Conservation (phyloP, 2,113 vertebrate genomes). For the Symphodus melops region DNA sequence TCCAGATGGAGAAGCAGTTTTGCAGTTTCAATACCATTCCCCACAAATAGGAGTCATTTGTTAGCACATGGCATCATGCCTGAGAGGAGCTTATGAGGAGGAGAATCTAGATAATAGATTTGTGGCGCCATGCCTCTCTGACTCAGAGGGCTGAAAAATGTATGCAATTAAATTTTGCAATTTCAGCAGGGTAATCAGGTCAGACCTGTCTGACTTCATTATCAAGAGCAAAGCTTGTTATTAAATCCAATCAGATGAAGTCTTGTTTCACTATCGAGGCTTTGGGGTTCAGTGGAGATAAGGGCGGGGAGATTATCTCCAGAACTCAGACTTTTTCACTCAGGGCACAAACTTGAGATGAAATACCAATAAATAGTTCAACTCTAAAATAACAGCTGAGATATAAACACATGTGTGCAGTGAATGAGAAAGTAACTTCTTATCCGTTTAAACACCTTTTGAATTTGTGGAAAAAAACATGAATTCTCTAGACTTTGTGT, state of each 20-base stretch:
- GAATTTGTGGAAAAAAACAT: no score
- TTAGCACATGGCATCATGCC: constrained; percentile 32
- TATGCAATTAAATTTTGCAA: constrained; percentile 74
- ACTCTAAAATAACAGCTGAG: no score
- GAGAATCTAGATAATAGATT: constrained; percentile 55
- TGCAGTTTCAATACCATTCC: constrained; percentile 10
- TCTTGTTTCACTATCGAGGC: constrained; percentile 21
- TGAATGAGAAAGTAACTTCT: no score
- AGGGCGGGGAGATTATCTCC: neutral
- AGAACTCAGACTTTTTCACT: neutral
- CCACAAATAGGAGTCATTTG: constrained; percentile 47
- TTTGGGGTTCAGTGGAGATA: constrained; percentile 18
- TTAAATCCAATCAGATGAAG: constrained; percentile 56
- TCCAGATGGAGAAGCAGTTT: constrained; percentile 27
- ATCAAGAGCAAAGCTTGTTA: constrained; percentile 49
- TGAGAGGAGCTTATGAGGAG: constrained; percentile 22
- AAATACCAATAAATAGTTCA: neutral
- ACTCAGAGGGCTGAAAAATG: constrained; percentile 59
- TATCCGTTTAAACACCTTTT: no score
- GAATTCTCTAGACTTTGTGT: no score
- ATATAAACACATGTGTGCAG: no score
- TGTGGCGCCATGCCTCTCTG: constrained; percentile 32
- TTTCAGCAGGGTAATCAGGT: constrained; percentile 64
- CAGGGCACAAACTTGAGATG: neutral
- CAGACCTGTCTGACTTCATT: constrained; percentile 58